Evolutionary conservation across 2,888 invertebrate species (phyloP), one percentile per base, ranked within the genome.

Genomic region (Athripsodes cinereus): DNA sequence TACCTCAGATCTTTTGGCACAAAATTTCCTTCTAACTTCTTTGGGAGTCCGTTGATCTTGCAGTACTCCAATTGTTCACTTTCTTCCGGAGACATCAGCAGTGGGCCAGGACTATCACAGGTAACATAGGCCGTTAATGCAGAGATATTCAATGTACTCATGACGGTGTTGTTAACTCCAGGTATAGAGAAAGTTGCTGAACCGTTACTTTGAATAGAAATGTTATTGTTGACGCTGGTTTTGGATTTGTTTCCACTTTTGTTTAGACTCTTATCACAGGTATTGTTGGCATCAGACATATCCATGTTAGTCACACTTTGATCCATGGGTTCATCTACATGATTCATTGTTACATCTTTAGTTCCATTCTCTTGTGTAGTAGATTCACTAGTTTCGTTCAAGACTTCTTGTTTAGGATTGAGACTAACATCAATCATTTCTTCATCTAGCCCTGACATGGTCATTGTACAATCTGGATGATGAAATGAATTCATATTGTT

Each of bases 31-130:
- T 85, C 83, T 1, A 85, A 72, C 22, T 84, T 81, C 63, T 84
- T 82, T 0, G 90, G 90, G 65, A 90, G 73, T 0, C 91, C 90
- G 54, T 88, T 81, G 22, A 80, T 70, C 67, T 88, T 88, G 54
- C 87, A 82, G 61, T 81, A 77, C 65, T 90, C 90, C 56, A 92
- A 68, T 67, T 88, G 86, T 1, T 81, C 81, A 65, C 86, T 78
- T 69, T 92, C 92, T 22, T 90, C 90, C 0, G 83, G 81, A 0
- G 89, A 84, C 80, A 91, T 86, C 67, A 90, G 86, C 66, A 91
- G 78, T 1, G 91, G 90, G 44, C 90, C 86, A 0, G 91, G 90
- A 65, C 90, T 89, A 68, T 91, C 91, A 66, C 90, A 90, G 31
- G 87, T 84, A 48, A 87, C 85, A 66, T 85, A 87, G 0, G 83